Conservation (phyloP, 1,140 invertebrate genomes). For the Macrobrachium rosenbergii region DNA sequence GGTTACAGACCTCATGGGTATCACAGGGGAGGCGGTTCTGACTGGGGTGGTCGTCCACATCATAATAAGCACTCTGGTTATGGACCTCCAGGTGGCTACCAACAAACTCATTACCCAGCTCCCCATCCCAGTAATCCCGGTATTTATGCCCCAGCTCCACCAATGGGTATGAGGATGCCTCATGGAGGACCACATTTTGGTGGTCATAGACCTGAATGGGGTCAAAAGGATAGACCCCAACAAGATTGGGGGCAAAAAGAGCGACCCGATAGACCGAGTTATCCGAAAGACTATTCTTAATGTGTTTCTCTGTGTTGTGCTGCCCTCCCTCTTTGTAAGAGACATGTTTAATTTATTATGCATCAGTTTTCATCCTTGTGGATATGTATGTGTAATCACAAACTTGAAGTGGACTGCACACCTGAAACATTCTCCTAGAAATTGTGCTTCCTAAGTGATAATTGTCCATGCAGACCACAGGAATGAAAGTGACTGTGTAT, state of each 20-base stretch:
- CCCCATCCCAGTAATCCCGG: conserved; percentile 33
- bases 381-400: no score
- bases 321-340: no score
- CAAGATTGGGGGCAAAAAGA: conserved; percentile 53
- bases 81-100: conserved; percentile 40
- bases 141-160: conserved; percentile 41
- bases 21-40: conserved; percentile 46
- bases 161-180: conserved; percentile 21
- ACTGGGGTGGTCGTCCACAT: conserved; percentile 41
- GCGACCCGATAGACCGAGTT: conserved; percentile 24
- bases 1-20: conserved; percentile 59
- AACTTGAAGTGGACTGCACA: no score
- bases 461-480: no score
- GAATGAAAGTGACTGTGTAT: no score
- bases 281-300: conserved; percentile 45
- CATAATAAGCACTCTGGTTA: conserved; percentile 50
- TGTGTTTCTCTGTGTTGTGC: no score
- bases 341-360: no score
- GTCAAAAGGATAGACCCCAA: conserved; percentile 44
- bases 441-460: no score
- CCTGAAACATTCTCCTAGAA: no score
- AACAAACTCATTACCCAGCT: conserved; percentile 24
- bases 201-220: conserved; percentile 49
- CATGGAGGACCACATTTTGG: conserved; percentile 40
- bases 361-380: no score